Evolutionary conservation across 1,140 invertebrate genomes (phyloP).

Genomic region (Adelges cooleyi): DNA sequence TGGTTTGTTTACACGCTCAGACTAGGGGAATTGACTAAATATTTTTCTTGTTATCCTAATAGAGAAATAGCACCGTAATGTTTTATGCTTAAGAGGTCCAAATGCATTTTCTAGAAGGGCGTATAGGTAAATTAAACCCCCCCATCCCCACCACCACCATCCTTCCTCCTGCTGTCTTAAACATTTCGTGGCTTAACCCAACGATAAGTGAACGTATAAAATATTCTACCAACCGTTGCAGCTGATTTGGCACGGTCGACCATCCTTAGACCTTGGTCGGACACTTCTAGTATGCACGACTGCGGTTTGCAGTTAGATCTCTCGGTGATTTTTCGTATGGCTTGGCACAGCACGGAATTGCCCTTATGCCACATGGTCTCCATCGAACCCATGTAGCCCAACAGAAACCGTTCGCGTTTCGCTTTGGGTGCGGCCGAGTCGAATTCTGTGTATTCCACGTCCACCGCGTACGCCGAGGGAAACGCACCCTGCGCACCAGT

Average conservation of each 20-base stretch:
- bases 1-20: no score
- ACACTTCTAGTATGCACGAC: slow-evolving; percentile 82
- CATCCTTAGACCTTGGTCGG: slow-evolving; percentile 89
- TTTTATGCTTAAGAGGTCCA: no score
- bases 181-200: no score
- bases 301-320: slow-evolving; percentile 52
- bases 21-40: no score
- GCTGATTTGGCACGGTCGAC: slow-evolving; percentile 65
- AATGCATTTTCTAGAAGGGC: no score
- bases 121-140: no score
- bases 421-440: slow-evolving; percentile 74
- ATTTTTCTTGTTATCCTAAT: no score
- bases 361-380: slow-evolving; percentile 91
- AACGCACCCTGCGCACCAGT: slow-evolving; percentile 89
- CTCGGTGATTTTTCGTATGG: slow-evolving; percentile 67
- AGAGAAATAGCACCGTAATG: no score
- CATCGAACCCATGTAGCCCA: slow-evolving; percentile 90
- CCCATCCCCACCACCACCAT: no score
- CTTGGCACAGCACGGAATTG: slow-evolving; percentile 74
- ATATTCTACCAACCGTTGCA: background rate
- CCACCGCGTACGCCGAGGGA: slow-evolving; percentile 90
- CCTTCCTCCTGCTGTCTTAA: no score
- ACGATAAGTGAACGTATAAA: background rate
- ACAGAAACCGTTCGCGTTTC: slow-evolving; percentile 74
- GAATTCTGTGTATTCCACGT: slow-evolving; percentile 89